A percentile compares a stretch with the other conserved stretches of the same genome.
Evolutionary conservation across 2,888 invertebrate genomes (phyloP).

Genomic region (Tipula confusa): DNA sequence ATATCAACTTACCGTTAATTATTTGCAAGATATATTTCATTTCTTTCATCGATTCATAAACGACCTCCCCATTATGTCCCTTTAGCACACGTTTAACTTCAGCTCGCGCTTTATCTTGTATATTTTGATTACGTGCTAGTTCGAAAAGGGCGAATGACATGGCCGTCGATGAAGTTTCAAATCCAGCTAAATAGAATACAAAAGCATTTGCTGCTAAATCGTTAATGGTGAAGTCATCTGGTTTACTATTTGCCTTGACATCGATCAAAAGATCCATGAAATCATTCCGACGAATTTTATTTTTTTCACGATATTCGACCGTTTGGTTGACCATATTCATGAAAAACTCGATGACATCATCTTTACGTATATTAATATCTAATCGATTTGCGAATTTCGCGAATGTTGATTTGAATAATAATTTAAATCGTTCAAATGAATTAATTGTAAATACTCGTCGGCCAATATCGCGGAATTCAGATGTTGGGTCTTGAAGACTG

Average conservation of each 20-base stretch:
- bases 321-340: conserved; percentile 46
- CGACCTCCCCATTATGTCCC: conserved; percentile 43
- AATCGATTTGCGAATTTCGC: conserved; percentile 33
- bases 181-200: conserved; percentile 51
- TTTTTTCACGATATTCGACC: conserved; percentile 45
- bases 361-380: conserved; percentile 38
- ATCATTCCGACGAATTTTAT: conserved; percentile 48
- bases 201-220: conserved; percentile 49
- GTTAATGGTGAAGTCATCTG: neutral
- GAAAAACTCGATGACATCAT: conserved; percentile 43
- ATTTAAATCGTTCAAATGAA: neutral
- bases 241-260: conserved; percentile 47
- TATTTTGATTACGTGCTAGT: conserved; percentile 46
- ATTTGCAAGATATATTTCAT: conserved; percentile 50
- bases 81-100: conserved; percentile 44
- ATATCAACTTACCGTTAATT: conserved; percentile 45
- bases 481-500: conserved; percentile 46
- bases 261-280: conserved; percentile 55
- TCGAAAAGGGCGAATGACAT: conserved; percentile 46
- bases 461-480: conserved; percentile 44
- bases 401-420: neutral
- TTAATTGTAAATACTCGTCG: conserved; percentile 33
- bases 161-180: conserved; percentile 50
- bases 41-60: conserved; percentile 47
- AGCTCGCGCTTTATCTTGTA: conserved; percentile 45